These are phyloP conservation scores for Campopleginae sp. DNA, from an alignment of 2,888 invertebrate species.

Conservation along the genomic window DNA sequence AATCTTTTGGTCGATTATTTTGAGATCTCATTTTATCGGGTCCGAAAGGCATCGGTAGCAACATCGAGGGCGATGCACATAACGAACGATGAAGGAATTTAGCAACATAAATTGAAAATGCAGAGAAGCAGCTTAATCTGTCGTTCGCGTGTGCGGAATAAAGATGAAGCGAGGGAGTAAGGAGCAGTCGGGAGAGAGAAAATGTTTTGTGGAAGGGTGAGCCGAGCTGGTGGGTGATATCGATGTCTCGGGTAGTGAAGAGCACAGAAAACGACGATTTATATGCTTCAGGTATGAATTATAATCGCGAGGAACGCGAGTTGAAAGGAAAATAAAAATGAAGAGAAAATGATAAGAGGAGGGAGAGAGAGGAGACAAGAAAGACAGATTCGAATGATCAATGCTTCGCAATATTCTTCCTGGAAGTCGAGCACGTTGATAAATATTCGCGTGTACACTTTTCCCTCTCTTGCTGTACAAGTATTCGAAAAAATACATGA, in stretches of 20 bases:
- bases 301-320: constrained; percentile 50
- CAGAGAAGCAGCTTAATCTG: constrained; percentile 44
- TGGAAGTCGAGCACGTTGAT: constrained; percentile 20
- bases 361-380: neutral
- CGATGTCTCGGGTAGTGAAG: constrained; percentile 45
- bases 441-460: constrained; percentile 36
- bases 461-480: constrained; percentile 14
- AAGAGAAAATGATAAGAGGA: neutral
- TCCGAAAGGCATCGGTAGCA: neutral
- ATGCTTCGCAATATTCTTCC: constrained; percentile 63
- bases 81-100: constrained; percentile 21
- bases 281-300: constrained; percentile 60
- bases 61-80: neutral
- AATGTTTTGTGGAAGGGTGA: neutral
- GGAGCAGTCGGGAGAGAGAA: neutral
- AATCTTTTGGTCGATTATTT: neutral
- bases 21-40: neutral
- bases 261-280: constrained; percentile 54
- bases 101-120: constrained; percentile 27
- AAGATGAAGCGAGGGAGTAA: neutral
- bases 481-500: constrained; percentile 50
- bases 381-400: constrained; percentile 48
- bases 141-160: constrained; percentile 1
- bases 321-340: constrained; percentile 36
- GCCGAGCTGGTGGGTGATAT: neutral